phyloP scores from a whole-genome alignment of 53 echinoderm and acorn worm species.

The Zoroaster sp. region DNA sequence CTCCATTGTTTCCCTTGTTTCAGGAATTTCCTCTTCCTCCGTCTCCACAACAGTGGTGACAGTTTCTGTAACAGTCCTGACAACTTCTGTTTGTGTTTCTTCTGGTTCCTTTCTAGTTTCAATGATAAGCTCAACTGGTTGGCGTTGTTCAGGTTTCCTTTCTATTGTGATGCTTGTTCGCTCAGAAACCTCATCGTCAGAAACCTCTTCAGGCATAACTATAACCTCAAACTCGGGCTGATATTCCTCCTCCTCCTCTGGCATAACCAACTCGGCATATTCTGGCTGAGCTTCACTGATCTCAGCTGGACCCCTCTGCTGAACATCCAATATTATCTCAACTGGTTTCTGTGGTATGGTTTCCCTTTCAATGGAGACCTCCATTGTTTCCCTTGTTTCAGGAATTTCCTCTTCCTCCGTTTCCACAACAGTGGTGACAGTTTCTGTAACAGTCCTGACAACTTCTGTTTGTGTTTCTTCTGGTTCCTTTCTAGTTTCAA shows the following conservation, averaged over 20 bases:
- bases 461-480: conserved; percentile 41
- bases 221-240: conserved; percentile 53
- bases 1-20: background rate
- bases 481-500: conserved; percentile 60
- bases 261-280: conserved; percentile 57
- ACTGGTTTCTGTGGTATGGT: conserved; percentile 47
- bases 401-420: conserved; percentile 52
- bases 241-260: conserved; percentile 59
- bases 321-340: conserved; percentile 59
- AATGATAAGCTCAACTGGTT: conserved; percentile 59
- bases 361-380: conserved; percentile 30
- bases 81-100: conserved; percentile 39
- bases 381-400: conserved; percentile 17
- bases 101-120: conserved; percentile 57
- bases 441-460: conserved; percentile 45
- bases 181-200: conserved; percentile 46
- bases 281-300: conserved; percentile 57
- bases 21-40: background rate
- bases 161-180: conserved; percentile 48
- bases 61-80: conserved; percentile 66
- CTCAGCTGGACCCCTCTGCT: conserved; percentile 10
- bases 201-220: conserved; percentile 30
- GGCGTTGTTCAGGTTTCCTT: conserved; percentile 51
- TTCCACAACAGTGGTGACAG: conserved; percentile 57
- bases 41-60: conserved; percentile 37